phyloP scores from a whole-genome alignment of 2,888 invertebrate species.

The Drosophila kuntzei region DNA sequence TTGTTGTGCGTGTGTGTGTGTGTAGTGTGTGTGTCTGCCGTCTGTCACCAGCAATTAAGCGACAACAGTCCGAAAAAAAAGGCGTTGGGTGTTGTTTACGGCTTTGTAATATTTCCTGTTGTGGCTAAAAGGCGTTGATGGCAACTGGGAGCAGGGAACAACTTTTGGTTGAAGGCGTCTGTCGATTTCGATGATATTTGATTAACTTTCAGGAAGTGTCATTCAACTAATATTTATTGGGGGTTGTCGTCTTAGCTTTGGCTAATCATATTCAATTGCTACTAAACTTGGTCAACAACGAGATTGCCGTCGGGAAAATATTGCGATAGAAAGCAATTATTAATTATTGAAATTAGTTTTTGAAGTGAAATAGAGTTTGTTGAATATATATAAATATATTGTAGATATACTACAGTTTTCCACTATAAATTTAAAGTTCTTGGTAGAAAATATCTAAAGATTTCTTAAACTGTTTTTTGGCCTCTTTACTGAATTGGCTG shows the following conservation, averaged over 20 bases:
- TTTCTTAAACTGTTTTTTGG: too few relatives aligned
- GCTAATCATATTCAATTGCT: conserved; percentile 32
- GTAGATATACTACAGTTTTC: too few relatives aligned
- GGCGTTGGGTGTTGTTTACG: conserved; percentile 44
- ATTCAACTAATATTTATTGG: conserved; percentile 22
- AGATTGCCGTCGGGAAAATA: conserved; percentile 7
- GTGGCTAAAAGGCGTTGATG: conserved; percentile 43
- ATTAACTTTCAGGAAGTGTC: conserved; percentile 53
- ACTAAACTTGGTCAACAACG: conserved; percentile 23
- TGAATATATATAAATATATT: too few relatives aligned
- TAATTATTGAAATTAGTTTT: not conserved
- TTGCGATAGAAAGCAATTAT: not conserved
- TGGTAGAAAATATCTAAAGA: too few relatives aligned
- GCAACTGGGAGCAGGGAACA: conserved; percentile 1
- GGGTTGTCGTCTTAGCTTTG: not conserved
- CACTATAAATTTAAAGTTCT: too few relatives aligned
- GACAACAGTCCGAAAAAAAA: conserved; percentile 58
- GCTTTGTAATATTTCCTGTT: conserved; percentile 44
- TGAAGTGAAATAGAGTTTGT: not conserved
- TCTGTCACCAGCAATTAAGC: conserved; percentile 81
- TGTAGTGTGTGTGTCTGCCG: conserved; percentile 46
- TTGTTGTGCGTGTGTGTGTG: conserved; percentile 18
- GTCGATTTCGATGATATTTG: conserved; percentile 18
- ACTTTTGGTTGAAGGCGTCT: conserved; percentile 10
- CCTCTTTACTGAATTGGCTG: too few relatives aligned